These are phyloP conservation scores for Archivesica marissinica DNA, from an alignment of 1,140 invertebrate species.

Conservation along the genomic window DNA sequence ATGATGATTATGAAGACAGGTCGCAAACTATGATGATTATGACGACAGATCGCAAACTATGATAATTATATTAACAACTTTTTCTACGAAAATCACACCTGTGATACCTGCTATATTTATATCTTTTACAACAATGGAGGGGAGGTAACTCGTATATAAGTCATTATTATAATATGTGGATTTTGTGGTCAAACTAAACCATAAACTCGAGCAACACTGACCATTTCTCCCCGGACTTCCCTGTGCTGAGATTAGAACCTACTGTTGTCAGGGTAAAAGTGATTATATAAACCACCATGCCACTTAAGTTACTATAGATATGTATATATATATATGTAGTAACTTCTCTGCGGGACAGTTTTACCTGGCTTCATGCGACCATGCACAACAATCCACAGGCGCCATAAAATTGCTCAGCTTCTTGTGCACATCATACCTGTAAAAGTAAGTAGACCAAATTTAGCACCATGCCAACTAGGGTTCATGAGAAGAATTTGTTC, in stretches of 20 bases:
- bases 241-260: no score
- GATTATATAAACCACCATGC: not conserved
- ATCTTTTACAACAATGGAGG: no score
- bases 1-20: no score
- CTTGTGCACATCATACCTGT: constrained; percentile 93
- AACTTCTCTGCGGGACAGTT: not conserved
- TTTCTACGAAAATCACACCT: not conserved
- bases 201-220: not conserved
- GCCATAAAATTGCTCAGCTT: constrained; percentile 98
- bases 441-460: no score
- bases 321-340: not conserved
- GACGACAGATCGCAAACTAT: no score
- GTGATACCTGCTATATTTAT: no score
- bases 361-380: constrained; percentile 89
- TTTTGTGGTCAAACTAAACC: not conserved
- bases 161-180: not conserved
- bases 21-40: no score
- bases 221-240: not conserved
- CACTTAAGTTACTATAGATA: not conserved
- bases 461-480: no score
- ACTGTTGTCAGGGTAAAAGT: not conserved
- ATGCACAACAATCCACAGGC: constrained; percentile 88
- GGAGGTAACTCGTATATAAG: no score
- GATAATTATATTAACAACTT: not conserved
- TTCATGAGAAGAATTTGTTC: no score